Evolutionary conservation across 2,888 invertebrate species (phyloP), one percentile per base, ranked within the genome.

Genomic region (Lysandra coridon): DNA sequence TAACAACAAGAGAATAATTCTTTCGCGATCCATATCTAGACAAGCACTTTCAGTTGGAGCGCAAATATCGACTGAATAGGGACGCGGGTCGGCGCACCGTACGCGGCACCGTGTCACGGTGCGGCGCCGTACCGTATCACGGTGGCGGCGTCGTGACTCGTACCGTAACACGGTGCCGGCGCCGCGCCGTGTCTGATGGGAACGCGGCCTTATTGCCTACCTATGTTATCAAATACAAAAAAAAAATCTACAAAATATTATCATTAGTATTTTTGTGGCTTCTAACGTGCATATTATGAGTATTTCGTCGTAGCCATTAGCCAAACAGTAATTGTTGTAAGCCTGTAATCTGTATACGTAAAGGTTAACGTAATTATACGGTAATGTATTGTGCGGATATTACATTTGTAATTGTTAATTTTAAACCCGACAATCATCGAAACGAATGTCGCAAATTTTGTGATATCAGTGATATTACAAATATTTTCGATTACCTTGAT

Each of bases 351-450:
- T 76, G 44, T 53, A 57, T 57, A 17, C 17, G 14, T 76, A n/a
- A 76, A 33, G 49, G 17, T 49, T 33, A 33, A 17, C 23, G 33
- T 76, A 57, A 76, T 76, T 33, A 76, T 76, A 57, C 33, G 49
- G 44, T 30, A 12, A 40, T n/a, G 30, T 14, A 33, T 57, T 33
- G 53, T 33, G 53, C n/a, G 33, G 57, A 57, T 53, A 33, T 57
- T 76, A 17, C 53, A 76, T 57, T 33, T 30, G 76, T 57, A 76
- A 76, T 76, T 76, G 76, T 33, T 30, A 57, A 49, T 57, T 57
- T 76, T 30, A 6, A 33, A 17, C 53, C 53, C 30, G 33, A 33
- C 33, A 76, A 53, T 76, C 44, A 69, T 69, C 33, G 33, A 69
- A 69, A 69, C 33, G 4, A 33, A 14, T 69, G 69, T 69, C 69